A percentile compares a stretch with the other conserved stretches of the same genome.
These are phyloP conservation scores for Mesocentrotus franciscanus DNA, from an alignment of 53 echinoderm and acorn worm species.

Conservation along the genomic window DNA sequence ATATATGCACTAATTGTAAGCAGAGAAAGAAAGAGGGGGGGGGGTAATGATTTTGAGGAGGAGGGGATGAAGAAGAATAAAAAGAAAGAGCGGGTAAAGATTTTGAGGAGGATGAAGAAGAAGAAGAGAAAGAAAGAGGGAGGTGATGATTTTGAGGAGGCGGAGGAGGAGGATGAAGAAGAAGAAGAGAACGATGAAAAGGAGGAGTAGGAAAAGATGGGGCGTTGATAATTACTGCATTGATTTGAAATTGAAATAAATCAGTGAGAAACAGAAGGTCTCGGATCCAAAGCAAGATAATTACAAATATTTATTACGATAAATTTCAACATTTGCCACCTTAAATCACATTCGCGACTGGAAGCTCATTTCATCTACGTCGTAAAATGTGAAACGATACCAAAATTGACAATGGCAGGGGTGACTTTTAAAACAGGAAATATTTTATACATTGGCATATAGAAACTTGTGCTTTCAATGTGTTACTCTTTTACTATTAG, in stretches of 20 bases:
- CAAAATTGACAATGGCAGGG: not conserved
- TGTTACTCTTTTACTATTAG: too few relatives aligned
- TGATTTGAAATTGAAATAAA: slow-evolving; percentile 6
- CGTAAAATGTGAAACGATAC: not conserved
- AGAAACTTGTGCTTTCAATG: too few relatives aligned
- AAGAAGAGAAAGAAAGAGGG: not conserved
- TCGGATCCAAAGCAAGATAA: not conserved
- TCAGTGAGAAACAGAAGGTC: slow-evolving; percentile 1
- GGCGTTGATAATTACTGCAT: not conserved
- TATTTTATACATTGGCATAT: too few relatives aligned
- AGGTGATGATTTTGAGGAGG: not conserved
- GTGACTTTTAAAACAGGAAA: too few relatives aligned
- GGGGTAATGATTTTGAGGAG: too few relatives aligned
- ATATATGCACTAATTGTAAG: too few relatives aligned
- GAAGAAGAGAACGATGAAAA: not conserved
- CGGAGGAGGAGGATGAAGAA: too few relatives aligned
- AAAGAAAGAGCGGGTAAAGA: not conserved
- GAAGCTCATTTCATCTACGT: not conserved
- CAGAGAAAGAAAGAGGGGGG: too few relatives aligned
- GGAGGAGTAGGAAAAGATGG: not conserved
- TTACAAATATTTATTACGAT: not conserved
- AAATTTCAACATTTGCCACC: slow-evolving; percentile 14
- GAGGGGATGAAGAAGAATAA: not conserved
- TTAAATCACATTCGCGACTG: slow-evolving; percentile 6
- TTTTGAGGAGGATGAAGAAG: not conserved